Evolutionary conservation across 2,113 vertebrate species (phyloP), one percentile per base, ranked within the genome.

Genomic region (Chloropsis hardwickii): DNA sequence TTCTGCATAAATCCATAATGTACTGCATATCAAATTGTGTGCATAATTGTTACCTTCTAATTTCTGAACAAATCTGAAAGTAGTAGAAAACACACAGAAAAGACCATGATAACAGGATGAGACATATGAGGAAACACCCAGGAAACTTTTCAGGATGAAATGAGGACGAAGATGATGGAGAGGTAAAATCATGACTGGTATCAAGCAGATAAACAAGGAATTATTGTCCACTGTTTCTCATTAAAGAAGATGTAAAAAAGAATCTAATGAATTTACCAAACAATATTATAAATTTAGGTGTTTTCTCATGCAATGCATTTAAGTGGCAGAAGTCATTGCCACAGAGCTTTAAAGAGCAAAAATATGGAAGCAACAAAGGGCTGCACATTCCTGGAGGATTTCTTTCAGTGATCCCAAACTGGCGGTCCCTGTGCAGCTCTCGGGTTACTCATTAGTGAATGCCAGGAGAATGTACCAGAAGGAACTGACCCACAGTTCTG

Each of bases 361-460:
- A 33, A 47, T 17, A 54, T 0, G 0, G 9, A 44, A 12, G 45
- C 44, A 64, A 71, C 53, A 37, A 67, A 51, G 13, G 23, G n/a
- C 44, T 67, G 31, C 24, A 37, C 18, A 29, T 74, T 62, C 42
- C 33, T 11, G 45, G 57, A 67, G 65, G 44, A 35, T 51, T 90
- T 48, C 48, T 72, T 54, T 28, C 44, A 37, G 45, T 18, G 65
- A 57, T 11, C 33, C 18, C 1, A 3, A 80, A 27, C 24, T 2
- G 1, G 74, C 4, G 0, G 4, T 24, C 31, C 62, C 61, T 0
- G 0, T 2, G 39, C 61, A 61, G 44, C 31, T 48, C 77, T 83
- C 20, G 0, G 8, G 20, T 67, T 42, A 50, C 61, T 39, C 1
- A 0, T 31, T 13, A 60, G 47, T 19, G 48, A 54, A 35, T 22